These are phyloP conservation scores for Lobophora halterata DNA, from an alignment of 2,888 invertebrate species.

Conservation along the genomic window DNA sequence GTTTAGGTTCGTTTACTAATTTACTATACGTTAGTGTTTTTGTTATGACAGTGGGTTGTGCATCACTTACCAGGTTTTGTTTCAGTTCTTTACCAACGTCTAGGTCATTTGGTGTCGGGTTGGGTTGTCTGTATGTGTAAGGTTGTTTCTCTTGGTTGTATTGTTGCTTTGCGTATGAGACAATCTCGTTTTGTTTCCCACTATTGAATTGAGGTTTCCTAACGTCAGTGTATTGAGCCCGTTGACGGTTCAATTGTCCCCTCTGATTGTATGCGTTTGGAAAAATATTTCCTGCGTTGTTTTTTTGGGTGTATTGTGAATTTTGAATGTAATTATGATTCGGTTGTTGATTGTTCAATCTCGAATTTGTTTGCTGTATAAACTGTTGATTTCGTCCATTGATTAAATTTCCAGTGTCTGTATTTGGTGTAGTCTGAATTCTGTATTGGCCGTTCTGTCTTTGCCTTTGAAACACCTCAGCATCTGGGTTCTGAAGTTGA, in stretches of 20 bases:
- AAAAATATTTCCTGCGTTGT: slow-evolving; percentile 31
- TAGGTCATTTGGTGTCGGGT: slow-evolving; percentile 42
- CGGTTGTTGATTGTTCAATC: slow-evolving; percentile 27
- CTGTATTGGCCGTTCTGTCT: slow-evolving; percentile 47
- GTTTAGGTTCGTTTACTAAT: slow-evolving; percentile 55
- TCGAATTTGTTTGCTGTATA: slow-evolving; percentile 10
- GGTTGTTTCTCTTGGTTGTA: slow-evolving; percentile 48
- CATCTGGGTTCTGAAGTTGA: slow-evolving; percentile 36
- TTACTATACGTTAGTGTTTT: slow-evolving; percentile 65
- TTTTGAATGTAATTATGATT: slow-evolving; percentile 34
- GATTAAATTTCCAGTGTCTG: slow-evolving; percentile 35
- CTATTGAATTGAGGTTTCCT: slow-evolving; percentile 41
- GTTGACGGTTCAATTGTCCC: slow-evolving; percentile 41
- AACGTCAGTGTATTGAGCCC: slow-evolving; percentile 42
- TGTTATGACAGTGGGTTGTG: slow-evolving; percentile 58
- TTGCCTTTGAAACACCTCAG: slow-evolving; percentile 54
- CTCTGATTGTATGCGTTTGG: slow-evolving; percentile 38
- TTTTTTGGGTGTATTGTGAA: slow-evolving; percentile 40
- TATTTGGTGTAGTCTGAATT: slow-evolving; percentile 38
- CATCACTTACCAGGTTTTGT: slow-evolving; percentile 67
- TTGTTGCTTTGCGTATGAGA: slow-evolving; percentile 48
- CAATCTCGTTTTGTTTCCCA: slow-evolving; percentile 42
- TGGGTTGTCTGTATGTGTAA: slow-evolving; percentile 46
- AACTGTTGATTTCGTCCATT: slow-evolving; percentile 41
- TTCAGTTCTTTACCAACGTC: slow-evolving; percentile 51